Evolutionary conservation across 2,888 invertebrate species (phyloP), one percentile per base, ranked within the genome.

Genomic region (Tetragonula carbonaria): DNA sequence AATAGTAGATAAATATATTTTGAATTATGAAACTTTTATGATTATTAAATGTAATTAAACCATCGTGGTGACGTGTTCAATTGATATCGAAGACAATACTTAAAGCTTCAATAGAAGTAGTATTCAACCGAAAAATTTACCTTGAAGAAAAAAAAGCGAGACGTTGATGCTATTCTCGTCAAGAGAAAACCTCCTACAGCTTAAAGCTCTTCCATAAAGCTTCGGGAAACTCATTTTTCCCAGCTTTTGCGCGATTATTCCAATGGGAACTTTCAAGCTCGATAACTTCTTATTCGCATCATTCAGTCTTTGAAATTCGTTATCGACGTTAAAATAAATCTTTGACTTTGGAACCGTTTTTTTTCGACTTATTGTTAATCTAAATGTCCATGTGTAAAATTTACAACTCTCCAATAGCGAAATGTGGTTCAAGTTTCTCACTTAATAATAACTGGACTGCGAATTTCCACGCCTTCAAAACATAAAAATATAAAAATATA

Each of bases 311-410:
- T 45, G 57, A 63, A 77, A 77, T 80, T 76, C 81, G 68, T 59
- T 76, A 81, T 81, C 77, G 83, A 77, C 74, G 55, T 71, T 33
- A 14, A 59, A 38, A 81, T 81, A 84, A 84, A 80, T 83, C 68
- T 11, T 76, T 18, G 75, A 63, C 51, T 14, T 59, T 50, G 16
- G 53, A 55, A 57, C 23, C 63, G 5, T 18, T 16, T 28, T 18
- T 55, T 28, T 11, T 6, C 45, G 6, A 45, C 45, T 45, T 45
- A 8, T 45, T 45, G 45, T 45, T 45, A 45, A 45, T 45, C 45
- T 45, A 45, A 45, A 8, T 8, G 45, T 45, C 8, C 21, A 59
- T 55, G 28, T 71, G 16, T 59, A 21, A 14, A 45, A 14, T 21
- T 2, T 23, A 28, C 21, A 45, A 23, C 11, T 62, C n/a, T 16